A percentile compares a stretch with the other conserved stretches of the same genome.
Conservation (phyloP, 1,140 invertebrate genomes). For the Drosophila sucinea region DNA sequence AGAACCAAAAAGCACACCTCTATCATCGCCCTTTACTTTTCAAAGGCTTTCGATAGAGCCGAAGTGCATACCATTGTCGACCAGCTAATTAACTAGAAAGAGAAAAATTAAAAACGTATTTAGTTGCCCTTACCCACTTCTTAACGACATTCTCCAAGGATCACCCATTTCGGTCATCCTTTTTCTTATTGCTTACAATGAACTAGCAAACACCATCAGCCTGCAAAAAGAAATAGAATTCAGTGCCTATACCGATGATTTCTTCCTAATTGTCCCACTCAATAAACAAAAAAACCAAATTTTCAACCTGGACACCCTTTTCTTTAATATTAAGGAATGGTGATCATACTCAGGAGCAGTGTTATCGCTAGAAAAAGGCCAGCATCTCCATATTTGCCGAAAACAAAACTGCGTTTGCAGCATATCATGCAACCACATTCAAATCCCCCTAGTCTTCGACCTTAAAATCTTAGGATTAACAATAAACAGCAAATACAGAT, state of each 20-base stretch:
- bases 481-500: constrained; percentile 37
- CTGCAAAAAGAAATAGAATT: constrained; percentile 20
- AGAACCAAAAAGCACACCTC: neutral
- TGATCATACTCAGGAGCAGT: constrained; percentile 28
- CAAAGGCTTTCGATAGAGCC: constrained; percentile 33
- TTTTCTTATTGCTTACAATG: constrained; percentile 40
- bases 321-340: constrained; percentile 27
- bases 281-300: constrained; percentile 19
- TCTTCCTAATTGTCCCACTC: constrained; percentile 16
- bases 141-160: constrained; percentile 37
- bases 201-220: constrained; percentile 1
- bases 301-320: constrained; percentile 1
- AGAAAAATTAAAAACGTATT: constrained; percentile 25
- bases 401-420: neutral
- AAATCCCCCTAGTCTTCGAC: neutral
- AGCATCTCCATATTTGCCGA: constrained; percentile 17
- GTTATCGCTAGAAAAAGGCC: constrained; percentile 31
- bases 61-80: constrained; percentile 30
- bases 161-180: constrained; percentile 36
- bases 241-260: constrained; percentile 41
- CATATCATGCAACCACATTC: constrained; percentile 17
- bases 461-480: constrained; percentile 42
- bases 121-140: neutral
- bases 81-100: constrained; percentile 30
- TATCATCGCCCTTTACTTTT: constrained; percentile 30